Evolutionary conservation across 2,888 invertebrate species (phyloP), one percentile per base, ranked within the genome.

Genomic region (Standfussiana lucernea): DNA sequence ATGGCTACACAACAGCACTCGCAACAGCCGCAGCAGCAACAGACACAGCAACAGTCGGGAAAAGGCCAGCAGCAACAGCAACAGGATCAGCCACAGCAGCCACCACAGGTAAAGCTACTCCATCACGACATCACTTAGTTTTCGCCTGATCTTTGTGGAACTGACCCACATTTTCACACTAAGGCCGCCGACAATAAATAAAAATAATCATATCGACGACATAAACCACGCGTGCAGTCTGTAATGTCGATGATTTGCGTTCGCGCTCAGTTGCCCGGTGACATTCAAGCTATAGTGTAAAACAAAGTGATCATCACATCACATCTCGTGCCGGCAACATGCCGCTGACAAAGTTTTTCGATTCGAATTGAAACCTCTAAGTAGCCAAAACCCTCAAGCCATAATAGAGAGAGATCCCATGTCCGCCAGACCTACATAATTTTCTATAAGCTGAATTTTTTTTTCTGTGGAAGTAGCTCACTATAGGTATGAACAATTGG

Each of bases 21-120:
- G n/a, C 86, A 80, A 21, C 82, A 68, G 28, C 70, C 72, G 10
- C 84, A 74, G 21, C 80, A 45, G 66, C 80, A 79, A 71, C 87
- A 79, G 15, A 84, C 77, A 37, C 81, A 80, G n/a, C 70, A 77
- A 35, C 87, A 83, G 71, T 75, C 75, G 1, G 37, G 79, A 50
- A 37, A 82, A 45, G 71, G 77, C 3, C 83, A 80, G 62, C 80
- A 83, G 42, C 86, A 83, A 56, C 88, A 84, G 50, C 89, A 83
- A 28, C 83, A 79, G 28, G 88, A 82, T 32, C 87, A 83, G 45
- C 89, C 80, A 32, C 89, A 89, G 37, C 88, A 87, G 64, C 87
- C 87, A 13, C 88, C 82, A 21, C 89, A 87, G 79, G 86, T 88
- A 53, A 62, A 18, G 4, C 13, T 18, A 40, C 18, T 71, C 2